A percentile compares a stretch with the other conserved stretches of the same genome.
Evolutionary conservation across 2,797 vertebrate species (phyloP).

Genomic region (Tauraco hartlaubi): DNA sequence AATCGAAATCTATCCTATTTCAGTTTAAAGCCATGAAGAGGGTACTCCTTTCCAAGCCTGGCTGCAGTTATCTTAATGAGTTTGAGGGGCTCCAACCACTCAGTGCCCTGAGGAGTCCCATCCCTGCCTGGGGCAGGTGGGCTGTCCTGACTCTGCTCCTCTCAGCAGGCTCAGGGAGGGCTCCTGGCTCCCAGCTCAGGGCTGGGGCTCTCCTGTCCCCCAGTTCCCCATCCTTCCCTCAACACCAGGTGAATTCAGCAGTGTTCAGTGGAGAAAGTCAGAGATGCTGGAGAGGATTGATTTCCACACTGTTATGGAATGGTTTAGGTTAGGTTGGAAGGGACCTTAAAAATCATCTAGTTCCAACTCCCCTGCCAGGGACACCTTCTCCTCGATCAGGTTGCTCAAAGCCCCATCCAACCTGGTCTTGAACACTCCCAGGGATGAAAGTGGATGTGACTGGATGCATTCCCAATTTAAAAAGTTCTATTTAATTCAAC

Average conservation of each 20-base stretch:
- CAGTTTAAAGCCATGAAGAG: background rate
- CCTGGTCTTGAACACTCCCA: too few relatives aligned
- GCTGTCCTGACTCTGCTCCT: background rate
- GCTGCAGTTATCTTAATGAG: background rate
- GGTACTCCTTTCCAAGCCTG: background rate
- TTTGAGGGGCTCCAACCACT: background rate
- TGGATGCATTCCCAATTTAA: background rate
- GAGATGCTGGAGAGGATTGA: background rate
- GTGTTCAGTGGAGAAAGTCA: background rate
- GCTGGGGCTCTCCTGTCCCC: background rate
- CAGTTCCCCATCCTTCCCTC: fast-evolving
- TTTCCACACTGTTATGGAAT: background rate
- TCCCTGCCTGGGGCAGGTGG: background rate
- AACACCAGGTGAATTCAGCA: background rate
- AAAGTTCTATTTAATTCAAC: background rate
- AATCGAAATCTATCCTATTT: too few relatives aligned
- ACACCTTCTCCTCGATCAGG: too few relatives aligned
- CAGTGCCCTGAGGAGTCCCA: background rate
- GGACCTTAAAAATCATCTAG: too few relatives aligned
- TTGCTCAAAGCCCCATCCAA: too few relatives aligned
- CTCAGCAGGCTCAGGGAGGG: fast-evolving
- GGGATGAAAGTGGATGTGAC: background rate
- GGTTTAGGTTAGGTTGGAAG: too few relatives aligned
- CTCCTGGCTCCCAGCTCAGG: background rate
- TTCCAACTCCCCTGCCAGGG: too few relatives aligned